Conservation (phyloP, 2,888 invertebrate genomes). For the Hydraecia micacea region DNA sequence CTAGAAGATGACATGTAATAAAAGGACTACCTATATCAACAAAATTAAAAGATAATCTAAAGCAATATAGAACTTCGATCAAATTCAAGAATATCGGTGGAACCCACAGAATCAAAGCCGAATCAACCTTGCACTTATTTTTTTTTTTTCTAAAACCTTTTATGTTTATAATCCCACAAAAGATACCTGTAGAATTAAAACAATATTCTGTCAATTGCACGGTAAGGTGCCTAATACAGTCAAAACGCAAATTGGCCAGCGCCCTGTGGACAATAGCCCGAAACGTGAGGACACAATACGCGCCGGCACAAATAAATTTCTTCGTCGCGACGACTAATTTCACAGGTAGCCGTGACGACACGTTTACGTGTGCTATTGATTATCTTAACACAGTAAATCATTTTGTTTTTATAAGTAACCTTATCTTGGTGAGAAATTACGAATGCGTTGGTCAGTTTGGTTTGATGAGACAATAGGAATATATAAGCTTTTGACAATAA, state of each 20-base stretch:
- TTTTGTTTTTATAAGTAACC: constrained; percentile 48
- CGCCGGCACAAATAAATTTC: constrained; percentile 72
- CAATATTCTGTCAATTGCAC: constrained; percentile 86
- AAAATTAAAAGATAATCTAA: too few species aligned
- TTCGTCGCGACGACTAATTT: constrained; percentile 79
- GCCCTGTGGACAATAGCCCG: constrained; percentile 72
- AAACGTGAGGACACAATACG: constrained; percentile 84
- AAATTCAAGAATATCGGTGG: constrained; percentile 1
- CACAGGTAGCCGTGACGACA: constrained; percentile 82
- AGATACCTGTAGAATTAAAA: constrained; percentile 85
- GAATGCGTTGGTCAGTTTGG: constrained; percentile 31
- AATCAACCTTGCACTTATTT: constrained; percentile 24
- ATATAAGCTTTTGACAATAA: neutral
- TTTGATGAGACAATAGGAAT: neutral
- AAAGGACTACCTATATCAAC: neutral
- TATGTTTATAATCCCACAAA: constrained; percentile 60
- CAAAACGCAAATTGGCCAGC: constrained; percentile 72
- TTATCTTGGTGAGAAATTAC: constrained; percentile 49
- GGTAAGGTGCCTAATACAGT: constrained; percentile 79
- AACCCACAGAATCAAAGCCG: constrained; percentile 31
- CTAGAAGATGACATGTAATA: neutral
- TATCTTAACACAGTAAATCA: constrained; percentile 40
- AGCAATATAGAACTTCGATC: too few species aligned
- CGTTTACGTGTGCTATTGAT: constrained; percentile 76
- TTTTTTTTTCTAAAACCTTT: constrained; percentile 24